These are phyloP conservation scores for Theocolax elegans DNA, from an alignment of 1,140 invertebrate species.

Conservation along the genomic window DNA sequence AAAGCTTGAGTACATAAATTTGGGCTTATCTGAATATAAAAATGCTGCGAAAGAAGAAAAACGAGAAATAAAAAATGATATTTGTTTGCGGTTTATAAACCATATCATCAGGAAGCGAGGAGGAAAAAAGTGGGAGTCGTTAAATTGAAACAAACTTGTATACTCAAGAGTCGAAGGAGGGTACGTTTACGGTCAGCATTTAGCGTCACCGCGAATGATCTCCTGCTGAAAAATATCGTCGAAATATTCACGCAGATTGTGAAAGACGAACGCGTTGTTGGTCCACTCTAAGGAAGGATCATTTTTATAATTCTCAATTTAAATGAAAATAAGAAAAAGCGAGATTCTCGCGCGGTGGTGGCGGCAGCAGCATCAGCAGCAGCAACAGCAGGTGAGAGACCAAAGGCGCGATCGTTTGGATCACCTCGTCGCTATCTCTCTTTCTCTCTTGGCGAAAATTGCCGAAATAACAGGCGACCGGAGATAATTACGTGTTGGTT, in stretches of 20 bases:
- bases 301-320: constrained; percentile 43
- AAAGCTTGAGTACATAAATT: neutral
- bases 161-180: constrained; percentile 5
- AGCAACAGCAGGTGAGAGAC: constrained; percentile 30
- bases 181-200: constrained; percentile 1
- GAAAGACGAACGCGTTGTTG: neutral
- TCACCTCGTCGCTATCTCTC: constrained; percentile 15
- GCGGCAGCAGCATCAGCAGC: constrained; percentile 1
- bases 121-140: neutral
- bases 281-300: constrained; percentile 15
- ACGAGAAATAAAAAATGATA: neutral
- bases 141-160: constrained; percentile 8
- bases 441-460: constrained; percentile 47
- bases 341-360: neutral
- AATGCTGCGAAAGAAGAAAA: neutral
- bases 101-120: neutral
- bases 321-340: constrained; percentile 40
- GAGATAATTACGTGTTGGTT: constrained; percentile 68
- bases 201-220: constrained; percentile 19
- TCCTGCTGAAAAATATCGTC: constrained; percentile 8
- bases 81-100: neutral
- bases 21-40: constrained; percentile 31
- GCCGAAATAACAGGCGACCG: constrained; percentile 59
- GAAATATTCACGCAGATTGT: neutral
- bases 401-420: constrained; percentile 30